These are phyloP conservation scores for Steatornis caripensis DNA, from an alignment of 2,113 vertebrate species.

Conservation along the genomic window DNA sequence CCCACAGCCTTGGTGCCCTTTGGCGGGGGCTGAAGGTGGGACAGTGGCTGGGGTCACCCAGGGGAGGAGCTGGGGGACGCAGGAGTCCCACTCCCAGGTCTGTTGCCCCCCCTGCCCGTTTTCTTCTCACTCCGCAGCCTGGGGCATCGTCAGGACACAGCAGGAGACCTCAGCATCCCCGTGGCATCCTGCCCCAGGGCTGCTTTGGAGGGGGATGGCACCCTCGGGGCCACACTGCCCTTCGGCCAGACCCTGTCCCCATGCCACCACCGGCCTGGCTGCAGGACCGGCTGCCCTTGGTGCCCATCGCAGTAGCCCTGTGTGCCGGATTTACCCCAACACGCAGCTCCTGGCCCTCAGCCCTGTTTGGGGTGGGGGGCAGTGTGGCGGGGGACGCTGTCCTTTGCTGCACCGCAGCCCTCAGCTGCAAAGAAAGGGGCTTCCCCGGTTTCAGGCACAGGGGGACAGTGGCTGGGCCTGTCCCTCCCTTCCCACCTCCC, in stretches of 20 bases:
- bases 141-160: background rate
- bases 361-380: background rate
- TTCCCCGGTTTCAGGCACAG: background rate
- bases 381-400: background rate
- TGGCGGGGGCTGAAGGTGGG: background rate
- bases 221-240: background rate
- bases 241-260: background rate
- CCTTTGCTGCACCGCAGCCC: background rate
- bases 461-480: fast-evolving
- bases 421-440: background rate
- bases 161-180: background rate
- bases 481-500: background rate
- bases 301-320: no score
- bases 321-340: background rate
- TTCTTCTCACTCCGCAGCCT: background rate
- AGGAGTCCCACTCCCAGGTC: no score
- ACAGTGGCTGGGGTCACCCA: background rate
- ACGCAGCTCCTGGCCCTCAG: background rate
- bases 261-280: background rate
- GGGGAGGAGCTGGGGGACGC: background rate
- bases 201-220: no score
- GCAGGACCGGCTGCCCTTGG: fast-evolving
- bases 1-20: background rate
- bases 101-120: fast-evolving
- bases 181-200: background rate